Conservation (phyloP, 2,888 invertebrate genomes). For the Idaea straminata region DNA sequence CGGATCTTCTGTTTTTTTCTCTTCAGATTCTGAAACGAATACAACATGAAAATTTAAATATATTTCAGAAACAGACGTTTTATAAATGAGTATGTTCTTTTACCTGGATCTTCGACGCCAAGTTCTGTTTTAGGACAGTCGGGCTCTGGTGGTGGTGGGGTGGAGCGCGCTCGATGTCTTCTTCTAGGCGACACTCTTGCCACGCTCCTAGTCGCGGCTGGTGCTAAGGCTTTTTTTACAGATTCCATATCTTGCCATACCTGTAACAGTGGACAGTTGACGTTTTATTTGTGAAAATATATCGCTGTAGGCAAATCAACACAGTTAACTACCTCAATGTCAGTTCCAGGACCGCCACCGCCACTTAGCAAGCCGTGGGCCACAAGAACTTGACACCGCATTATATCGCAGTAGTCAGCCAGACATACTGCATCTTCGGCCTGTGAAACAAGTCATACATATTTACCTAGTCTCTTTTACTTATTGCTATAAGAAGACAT, state of each 20-base stretch:
- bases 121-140: constrained; percentile 64
- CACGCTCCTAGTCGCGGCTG: constrained; percentile 76
- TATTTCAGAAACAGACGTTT: background rate
- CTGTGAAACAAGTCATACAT: constrained; percentile 62
- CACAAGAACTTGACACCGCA: constrained; percentile 94
- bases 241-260: constrained; percentile 89
- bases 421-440: constrained; percentile 95
- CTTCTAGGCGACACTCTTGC: constrained; percentile 65
- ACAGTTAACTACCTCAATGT: constrained; percentile 81
- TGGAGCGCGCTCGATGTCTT: constrained; percentile 35
- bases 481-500: background rate
- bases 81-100: background rate
- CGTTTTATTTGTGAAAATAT: background rate
- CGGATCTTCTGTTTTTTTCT: constrained; percentile 71
- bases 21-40: constrained; percentile 49
- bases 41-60: no score
- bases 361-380: constrained; percentile 86
- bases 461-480: background rate
- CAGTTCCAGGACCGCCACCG: constrained; percentile 84
- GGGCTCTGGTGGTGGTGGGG: constrained; percentile 37
- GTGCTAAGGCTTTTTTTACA: constrained; percentile 82
- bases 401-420: constrained; percentile 97
- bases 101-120: constrained; percentile 47
- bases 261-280: constrained; percentile 21
- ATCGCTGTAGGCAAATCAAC: background rate